Evolutionary conservation across 2,113 vertebrate genomes (phyloP), one percentile per base, ranked within the genome.

Genomic region (Neodontobutis hainanensis): DNA sequence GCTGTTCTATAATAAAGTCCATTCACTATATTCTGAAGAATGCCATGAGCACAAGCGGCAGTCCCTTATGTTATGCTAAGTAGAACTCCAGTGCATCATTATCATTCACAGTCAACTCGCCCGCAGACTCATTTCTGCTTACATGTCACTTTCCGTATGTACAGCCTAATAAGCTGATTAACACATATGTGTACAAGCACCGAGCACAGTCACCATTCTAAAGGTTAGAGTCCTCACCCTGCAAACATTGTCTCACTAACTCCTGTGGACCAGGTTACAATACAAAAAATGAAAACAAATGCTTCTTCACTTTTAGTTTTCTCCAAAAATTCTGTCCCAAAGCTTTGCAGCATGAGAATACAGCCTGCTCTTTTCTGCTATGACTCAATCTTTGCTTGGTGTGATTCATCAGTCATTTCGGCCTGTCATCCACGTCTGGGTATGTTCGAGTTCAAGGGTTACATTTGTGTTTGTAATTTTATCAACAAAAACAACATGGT

Each of bases 31-130:
- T 84, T 81, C 71, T 79, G 75, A 74, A 83, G 79, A 89, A 85
- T 80, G 85, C 88, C 86, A 87, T 55, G 78, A 86, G 87, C 87
- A 66, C 73, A 71, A 76, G 79, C 74, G 78, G 80, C 66, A 14
- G 70, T 82, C 86, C 85, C 86, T 89, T 83, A 88, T 88, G 87
- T 90, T 87, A 88, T 90, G 88, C 85, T 89, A 91, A 91, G 84
- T 77, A 89, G 86, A 87, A 88, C 85, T 87, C 86, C 78, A 85
- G 87, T 85, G 85, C 84, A 89, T 89, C 86, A 90, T 90, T 88
- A 90, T 88, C 87, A 88, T 89, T 85, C 85, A 78, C 70, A 85
- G 77, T 81, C 83, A 77, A 80, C 75, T 84, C 60, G 88, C 87
- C 90, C 70, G 85, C 86, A 89, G 88, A 89, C 85, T 85, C 87